Evolutionary conservation across 2,888 invertebrate species (phyloP), one percentile per base, ranked within the genome.

Genomic region (Pteria penguin): DNA sequence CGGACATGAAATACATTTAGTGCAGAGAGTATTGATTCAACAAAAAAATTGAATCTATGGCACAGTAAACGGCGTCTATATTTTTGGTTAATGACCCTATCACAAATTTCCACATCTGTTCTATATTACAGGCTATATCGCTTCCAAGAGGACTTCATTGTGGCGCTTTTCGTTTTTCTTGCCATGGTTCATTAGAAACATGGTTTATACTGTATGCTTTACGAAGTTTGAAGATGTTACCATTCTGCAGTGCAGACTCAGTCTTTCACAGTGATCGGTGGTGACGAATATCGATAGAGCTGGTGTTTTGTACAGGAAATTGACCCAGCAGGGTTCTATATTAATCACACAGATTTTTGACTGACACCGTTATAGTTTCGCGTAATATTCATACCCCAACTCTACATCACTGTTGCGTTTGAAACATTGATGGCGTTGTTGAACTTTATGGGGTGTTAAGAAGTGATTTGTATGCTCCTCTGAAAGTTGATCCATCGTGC

Each of bases 141-240:
- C 29, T 11, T 60, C 62, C 69, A 67, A 45, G 62, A 69, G 67
- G 73, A 73, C 76, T 62, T 33, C 29, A 65, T 29, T 61, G 36
- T 69, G 45, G 65, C 57, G 22, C 52, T 70, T 65, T 70, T 71
- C 73, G 60, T 62, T 77, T 75, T 61, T 68, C 65, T 55, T 69
- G 66, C 61, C 65, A 72, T 55, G 80, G 66, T 76, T 80, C 80
- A 80, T 80, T 80, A 75, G 72, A 36, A 76, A 55, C 67, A 68
- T 72, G 72, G 67, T 72, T 72, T 76, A 52, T 63, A 67, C 57
- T 55, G 62, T 57, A 68, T 33, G 54, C 29, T 72, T 76, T 76
- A 72, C 63, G 72, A 63, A 24, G 58, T 45, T 45, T 45, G 45
- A 45, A 45, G 45, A 45, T n/a, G 45, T 45, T 18, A 18, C 18